Evolutionary conservation across 2,888 invertebrate species (phyloP).

Genomic region (Zele albiditarsus): DNA sequence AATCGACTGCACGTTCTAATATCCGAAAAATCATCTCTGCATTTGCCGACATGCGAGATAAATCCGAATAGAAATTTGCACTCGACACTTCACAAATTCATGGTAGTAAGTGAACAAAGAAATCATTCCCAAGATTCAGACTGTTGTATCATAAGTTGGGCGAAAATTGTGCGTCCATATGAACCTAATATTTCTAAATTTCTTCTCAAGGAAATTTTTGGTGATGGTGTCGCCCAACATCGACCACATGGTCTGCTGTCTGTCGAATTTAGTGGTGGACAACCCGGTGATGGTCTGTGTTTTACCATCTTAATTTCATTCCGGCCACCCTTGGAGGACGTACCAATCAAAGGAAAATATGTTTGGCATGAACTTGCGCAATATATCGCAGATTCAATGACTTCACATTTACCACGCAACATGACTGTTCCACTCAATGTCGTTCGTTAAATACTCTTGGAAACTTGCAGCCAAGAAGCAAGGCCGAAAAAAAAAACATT

Average conservation of each 20-base stretch:
- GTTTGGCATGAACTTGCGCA: conserved; percentile 89
- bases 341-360: conserved; percentile 89
- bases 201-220: conserved; percentile 82
- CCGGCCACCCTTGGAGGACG: conserved; percentile 88
- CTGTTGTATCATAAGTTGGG: background rate
- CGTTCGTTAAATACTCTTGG: conserved; percentile 76
- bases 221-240: conserved; percentile 88
- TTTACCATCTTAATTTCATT: conserved; percentile 89
- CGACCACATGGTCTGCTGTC: conserved; percentile 87
- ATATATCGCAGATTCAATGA: conserved; percentile 80
- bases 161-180: background rate
- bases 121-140: background rate
- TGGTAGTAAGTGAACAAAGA: conserved; percentile 77
- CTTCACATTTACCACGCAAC: conserved; percentile 82
- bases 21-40: conserved; percentile 87
- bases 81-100: conserved; percentile 89
- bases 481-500: conserved; percentile 31
- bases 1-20: conserved; percentile 89
- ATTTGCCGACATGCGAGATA: conserved; percentile 91
- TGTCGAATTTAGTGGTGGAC: conserved; percentile 80
- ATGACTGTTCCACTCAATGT: conserved; percentile 88
- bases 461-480: background rate
- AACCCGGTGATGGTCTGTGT: conserved; percentile 84
- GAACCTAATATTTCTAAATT: background rate
- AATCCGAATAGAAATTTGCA: conserved; percentile 90